These are phyloP conservation scores for Indicator maculatus DNA, from an alignment of 2,113 vertebrate genomes.

Conservation along the genomic window DNA sequence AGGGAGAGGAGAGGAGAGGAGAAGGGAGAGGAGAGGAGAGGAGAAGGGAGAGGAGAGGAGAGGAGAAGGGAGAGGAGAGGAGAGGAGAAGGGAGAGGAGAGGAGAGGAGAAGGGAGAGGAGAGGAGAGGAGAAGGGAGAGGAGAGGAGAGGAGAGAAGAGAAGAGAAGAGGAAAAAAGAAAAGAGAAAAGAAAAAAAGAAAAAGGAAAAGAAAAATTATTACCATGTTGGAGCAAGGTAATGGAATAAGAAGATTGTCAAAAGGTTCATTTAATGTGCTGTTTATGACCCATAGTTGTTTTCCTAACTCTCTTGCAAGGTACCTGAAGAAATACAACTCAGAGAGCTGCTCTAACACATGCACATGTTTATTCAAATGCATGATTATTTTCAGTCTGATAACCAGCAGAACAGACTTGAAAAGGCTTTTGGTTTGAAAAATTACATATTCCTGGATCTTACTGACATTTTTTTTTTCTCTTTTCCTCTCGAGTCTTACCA, in stretches of 20 bases:
- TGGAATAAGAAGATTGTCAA: not conserved
- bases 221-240: constrained; percentile 16
- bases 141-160: no score
- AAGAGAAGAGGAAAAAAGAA: not conserved
- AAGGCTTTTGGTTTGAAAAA: not conserved
- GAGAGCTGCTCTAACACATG: not conserved
- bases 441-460: not conserved
- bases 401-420: not conserved
- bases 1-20: no score
- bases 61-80: no score
- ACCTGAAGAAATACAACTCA: constrained; percentile 10
- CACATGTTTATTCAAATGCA: constrained; percentile 49
- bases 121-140: no score
- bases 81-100: no score
- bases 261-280: constrained; percentile 45
- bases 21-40: no score
- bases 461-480: not conserved
- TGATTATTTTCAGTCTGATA: constrained; percentile 14
- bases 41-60: no score
- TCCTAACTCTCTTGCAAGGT: constrained; percentile 44
- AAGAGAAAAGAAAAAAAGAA: no score
- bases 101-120: no score
- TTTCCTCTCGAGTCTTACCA: not conserved
- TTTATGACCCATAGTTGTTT: constrained; percentile 48
- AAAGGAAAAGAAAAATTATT: not conserved